phyloP scores from a whole-genome alignment of 37 sponge, comb jelly and placozoan genomes.

The Crambe crambe region DNA sequence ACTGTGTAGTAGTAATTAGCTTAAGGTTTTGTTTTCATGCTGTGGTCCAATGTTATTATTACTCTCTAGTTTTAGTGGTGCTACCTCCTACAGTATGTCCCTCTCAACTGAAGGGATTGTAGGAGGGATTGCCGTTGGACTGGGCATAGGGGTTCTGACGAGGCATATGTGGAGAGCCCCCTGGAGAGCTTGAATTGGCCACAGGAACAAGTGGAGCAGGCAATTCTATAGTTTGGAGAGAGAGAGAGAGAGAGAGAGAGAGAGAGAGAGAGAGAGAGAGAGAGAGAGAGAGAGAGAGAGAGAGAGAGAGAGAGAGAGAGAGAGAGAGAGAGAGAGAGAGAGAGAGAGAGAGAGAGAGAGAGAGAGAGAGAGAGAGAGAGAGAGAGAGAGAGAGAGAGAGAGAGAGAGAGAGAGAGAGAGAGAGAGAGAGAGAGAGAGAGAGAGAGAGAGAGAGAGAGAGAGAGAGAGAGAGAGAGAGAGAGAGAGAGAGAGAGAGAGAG shows the following conservation, averaged over 20 bases:
- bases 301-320: not conserved
- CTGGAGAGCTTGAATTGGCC: not conserved
- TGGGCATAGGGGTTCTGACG: not conserved
- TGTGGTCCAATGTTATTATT: too few relatives aligned
- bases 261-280: not conserved
- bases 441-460: constrained; percentile 19
- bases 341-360: constrained; percentile 3
- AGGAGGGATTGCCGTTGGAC: constrained; percentile 10
- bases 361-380: not conserved
- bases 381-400: not conserved
- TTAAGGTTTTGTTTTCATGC: too few relatives aligned
- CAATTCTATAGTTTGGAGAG: not conserved
- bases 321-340: not conserved
- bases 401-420: constrained; percentile 11
- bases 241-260: not conserved
- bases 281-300: not conserved
- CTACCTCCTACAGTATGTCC: too few relatives aligned
- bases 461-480: constrained; percentile 24
- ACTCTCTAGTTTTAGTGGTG: too few relatives aligned
- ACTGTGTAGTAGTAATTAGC: too few relatives aligned
- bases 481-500: constrained; percentile 21
- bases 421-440: not conserved
- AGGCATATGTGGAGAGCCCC: not conserved
- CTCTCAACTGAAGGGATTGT: constrained; percentile 22
- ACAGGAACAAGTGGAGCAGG: constrained; percentile 9